Percentiles rank a stretch among this genome's conserved stretches.
Conservation (phyloP, 2,888 invertebrate species). For the Cyclophora punctaria region DNA sequence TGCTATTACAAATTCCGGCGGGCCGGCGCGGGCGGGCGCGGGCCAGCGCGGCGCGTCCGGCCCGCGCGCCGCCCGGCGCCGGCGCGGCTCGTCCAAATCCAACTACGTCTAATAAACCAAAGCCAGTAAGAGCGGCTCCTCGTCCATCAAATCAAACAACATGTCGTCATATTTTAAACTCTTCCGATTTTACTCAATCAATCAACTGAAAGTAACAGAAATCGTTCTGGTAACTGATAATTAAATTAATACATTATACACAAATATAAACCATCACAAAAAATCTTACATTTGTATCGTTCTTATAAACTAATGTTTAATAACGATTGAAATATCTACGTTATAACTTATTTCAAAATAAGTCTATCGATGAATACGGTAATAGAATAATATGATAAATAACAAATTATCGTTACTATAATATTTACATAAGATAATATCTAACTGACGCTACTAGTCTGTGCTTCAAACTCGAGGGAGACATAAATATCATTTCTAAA, state of each 20-base stretch:
- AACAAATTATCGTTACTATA: slow-evolving; percentile 62
- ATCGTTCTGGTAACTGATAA: slow-evolving; percentile 64
- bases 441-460: slow-evolving; percentile 58
- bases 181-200: slow-evolving; percentile 71
- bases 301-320: slow-evolving; percentile 50
- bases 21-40: background rate
- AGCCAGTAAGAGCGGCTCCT: slow-evolving; percentile 13
- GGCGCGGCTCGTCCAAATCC: slow-evolving; percentile 38
- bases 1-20: slow-evolving; percentile 25
- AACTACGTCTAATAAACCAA: slow-evolving; percentile 55
- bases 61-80: slow-evolving; percentile 22
- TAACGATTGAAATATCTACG: slow-evolving; percentile 59
- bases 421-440: slow-evolving; percentile 64
- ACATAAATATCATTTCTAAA: slow-evolving; percentile 50
- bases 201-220: slow-evolving; percentile 69
- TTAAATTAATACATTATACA: slow-evolving; percentile 68
- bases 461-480: slow-evolving; percentile 58
- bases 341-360: slow-evolving; percentile 64
- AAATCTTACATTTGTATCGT: slow-evolving; percentile 44
- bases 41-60: too few relatives aligned
- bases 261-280: slow-evolving; percentile 60
- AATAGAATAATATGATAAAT: slow-evolving; percentile 66
- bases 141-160: slow-evolving; percentile 63
- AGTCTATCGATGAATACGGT: slow-evolving; percentile 63
- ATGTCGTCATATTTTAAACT: slow-evolving; percentile 53